phyloP scores from a whole-genome alignment of 2,113 vertebrate genomes.

The Mobula birostris region DNA sequence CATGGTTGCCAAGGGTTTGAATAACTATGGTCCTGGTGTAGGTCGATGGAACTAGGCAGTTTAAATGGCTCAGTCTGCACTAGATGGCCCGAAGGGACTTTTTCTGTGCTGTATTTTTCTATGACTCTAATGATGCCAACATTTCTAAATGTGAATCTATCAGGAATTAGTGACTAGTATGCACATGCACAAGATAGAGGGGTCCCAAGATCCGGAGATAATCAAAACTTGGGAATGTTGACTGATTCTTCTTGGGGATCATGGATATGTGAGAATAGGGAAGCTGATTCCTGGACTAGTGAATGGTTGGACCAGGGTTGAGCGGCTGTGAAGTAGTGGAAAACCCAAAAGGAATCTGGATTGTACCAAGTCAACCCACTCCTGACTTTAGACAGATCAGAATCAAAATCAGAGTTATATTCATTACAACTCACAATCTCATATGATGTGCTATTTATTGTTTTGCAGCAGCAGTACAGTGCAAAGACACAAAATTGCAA shows the following conservation, averaged over 20 bases:
- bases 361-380: not conserved
- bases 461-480: too few relatives aligned
- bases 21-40: too few relatives aligned
- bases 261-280: not conserved
- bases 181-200: not conserved
- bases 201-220: not conserved
- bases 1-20: too few relatives aligned
- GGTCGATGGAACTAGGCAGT: too few relatives aligned
- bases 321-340: not conserved
- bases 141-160: not conserved
- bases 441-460: too few relatives aligned
- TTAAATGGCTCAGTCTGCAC: too few relatives aligned
- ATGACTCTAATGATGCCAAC: too few relatives aligned
- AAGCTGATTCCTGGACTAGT: not conserved
- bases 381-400: not conserved
- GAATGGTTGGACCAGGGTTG: not conserved
- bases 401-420: too few relatives aligned
- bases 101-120: too few relatives aligned
- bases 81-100: too few relatives aligned
- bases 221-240: not conserved
- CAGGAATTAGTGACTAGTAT: not conserved
- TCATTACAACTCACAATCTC: too few relatives aligned
- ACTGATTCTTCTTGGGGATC: not conserved
- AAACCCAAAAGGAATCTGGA: not conserved
- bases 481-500: too few relatives aligned